A percentile compares a stretch with the other conserved stretches of the same genome.
phyloP scores from a whole-genome alignment of 2,113 vertebrate species.

The Gobius niger region DNA sequence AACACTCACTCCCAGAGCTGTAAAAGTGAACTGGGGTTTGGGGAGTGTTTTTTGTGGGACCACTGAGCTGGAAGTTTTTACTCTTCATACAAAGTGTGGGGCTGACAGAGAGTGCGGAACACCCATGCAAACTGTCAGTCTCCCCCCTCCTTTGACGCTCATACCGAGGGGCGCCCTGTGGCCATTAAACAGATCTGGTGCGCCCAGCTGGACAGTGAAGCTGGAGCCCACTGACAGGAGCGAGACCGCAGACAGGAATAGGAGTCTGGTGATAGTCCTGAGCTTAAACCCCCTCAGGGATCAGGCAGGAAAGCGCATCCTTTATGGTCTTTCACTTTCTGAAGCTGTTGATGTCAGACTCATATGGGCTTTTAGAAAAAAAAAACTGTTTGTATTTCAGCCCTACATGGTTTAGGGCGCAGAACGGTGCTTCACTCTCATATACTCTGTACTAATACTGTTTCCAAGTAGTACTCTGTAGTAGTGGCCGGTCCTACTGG shows the following conservation, averaged over 20 bases:
- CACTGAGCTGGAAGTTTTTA: not conserved
- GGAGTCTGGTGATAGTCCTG: not conserved
- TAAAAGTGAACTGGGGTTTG: not conserved
- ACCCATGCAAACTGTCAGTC: not conserved
- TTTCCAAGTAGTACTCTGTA: too few relatives aligned
- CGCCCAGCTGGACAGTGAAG: not conserved
- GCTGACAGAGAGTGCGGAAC: constrained; percentile 2
- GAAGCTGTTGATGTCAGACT: not conserved
- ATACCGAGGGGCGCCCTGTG: not conserved
- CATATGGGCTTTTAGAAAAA: too few relatives aligned
- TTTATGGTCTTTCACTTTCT: not conserved
- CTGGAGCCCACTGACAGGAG: not conserved
- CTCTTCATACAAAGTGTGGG: constrained; percentile 10
- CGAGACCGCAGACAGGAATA: not conserved
- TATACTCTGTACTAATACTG: too few relatives aligned
- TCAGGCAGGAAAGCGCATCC: not conserved
- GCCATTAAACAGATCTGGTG: constrained; percentile 1
- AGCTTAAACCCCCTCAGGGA: not conserved
- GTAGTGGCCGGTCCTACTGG: too few relatives aligned
- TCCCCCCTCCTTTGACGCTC: not conserved
- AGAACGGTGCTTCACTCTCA: too few relatives aligned
- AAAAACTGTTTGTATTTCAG: too few relatives aligned
- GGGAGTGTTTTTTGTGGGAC: constrained; percentile 10
- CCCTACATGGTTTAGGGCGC: too few relatives aligned
- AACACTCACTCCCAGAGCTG: constrained; percentile 18